phyloP scores from a whole-genome alignment of 2,797 vertebrate species.

The Microctenopoma stevenorrisi region DNA sequence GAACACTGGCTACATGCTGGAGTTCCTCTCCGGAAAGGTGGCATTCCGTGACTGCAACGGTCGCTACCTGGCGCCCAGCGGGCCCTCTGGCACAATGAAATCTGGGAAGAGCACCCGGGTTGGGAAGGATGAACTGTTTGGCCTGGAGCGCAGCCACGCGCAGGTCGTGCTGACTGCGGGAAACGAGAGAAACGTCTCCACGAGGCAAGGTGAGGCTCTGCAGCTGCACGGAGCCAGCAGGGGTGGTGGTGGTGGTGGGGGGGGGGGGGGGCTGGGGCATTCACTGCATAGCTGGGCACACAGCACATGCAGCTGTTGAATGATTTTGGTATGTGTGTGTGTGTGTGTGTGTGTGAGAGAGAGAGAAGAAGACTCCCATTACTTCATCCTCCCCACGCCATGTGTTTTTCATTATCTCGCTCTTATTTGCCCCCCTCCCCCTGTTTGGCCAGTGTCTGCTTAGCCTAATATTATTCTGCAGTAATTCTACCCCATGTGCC shows the following conservation, averaged over 20 bases:
- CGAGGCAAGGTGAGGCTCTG: slow-evolving; percentile 89
- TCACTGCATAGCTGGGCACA: slow-evolving; percentile 43
- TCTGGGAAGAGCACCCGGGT: slow-evolving; percentile 87
- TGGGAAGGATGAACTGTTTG: slow-evolving; percentile 95
- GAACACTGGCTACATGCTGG: slow-evolving; percentile 91
- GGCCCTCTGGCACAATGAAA: slow-evolving; percentile 92
- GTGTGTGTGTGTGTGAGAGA: background rate
- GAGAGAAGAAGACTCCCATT: slow-evolving; percentile 10
- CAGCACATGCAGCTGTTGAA: slow-evolving; percentile 44
- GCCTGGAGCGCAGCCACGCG: slow-evolving; percentile 93
- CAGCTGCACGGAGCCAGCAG: slow-evolving; percentile 8
- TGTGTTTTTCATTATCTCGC: slow-evolving; percentile 74
- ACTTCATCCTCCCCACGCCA: slow-evolving; percentile 57
- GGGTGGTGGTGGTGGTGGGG: no score
- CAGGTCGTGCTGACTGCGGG: slow-evolving; percentile 93
- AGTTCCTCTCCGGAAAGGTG: slow-evolving; percentile 93
- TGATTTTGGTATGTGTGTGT: slow-evolving; percentile 12
- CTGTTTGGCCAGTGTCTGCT: slow-evolving; percentile 27
- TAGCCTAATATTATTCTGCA: slow-evolving; percentile 64
- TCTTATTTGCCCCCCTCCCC: slow-evolving; percentile 13
- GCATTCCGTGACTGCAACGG: slow-evolving; percentile 92
- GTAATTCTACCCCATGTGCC: slow-evolving; percentile 74
- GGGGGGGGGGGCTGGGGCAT: no score
- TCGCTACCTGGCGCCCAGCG: slow-evolving; percentile 90
- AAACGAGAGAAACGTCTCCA: slow-evolving; percentile 95